Evolutionary conservation across 2,113 vertebrate species (phyloP).

Genomic region (Dunckerocampus dactyliophorus): DNA sequence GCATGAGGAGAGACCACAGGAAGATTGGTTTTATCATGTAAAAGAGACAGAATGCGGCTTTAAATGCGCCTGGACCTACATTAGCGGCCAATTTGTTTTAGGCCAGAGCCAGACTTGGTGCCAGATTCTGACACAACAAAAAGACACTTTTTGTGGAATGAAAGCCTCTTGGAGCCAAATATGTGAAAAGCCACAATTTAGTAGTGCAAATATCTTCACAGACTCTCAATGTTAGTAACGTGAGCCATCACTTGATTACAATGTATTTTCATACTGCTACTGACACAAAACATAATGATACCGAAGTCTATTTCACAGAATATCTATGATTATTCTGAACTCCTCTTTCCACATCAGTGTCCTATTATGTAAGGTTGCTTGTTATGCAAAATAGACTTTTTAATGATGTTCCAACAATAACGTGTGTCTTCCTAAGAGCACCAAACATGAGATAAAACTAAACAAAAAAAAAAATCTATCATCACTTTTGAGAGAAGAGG

Average conservation of each 20-base stretch:
- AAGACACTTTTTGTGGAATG: conserved; percentile 22
- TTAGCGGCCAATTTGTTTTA: conserved; percentile 34
- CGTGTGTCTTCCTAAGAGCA: too few species aligned
- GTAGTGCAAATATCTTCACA: conserved; percentile 29
- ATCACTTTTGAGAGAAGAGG: too few species aligned
- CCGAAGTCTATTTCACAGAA: too few species aligned
- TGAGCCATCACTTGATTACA: conserved; percentile 6
- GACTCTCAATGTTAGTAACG: conserved; percentile 24
- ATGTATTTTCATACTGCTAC: conserved; percentile 11
- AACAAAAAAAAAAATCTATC: too few species aligned
- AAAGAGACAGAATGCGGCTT: conserved; percentile 54
- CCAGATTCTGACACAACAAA: conserved; percentile 50
- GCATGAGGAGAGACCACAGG: conserved; percentile 46
- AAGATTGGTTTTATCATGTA: conserved; percentile 42
- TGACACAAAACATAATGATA: conserved; percentile 6
- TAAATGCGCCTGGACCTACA: conserved; percentile 32
- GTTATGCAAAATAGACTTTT: too few species aligned
- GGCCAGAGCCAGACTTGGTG: conserved; percentile 27
- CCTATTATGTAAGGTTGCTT: too few species aligned
- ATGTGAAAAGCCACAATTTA: conserved; percentile 42
- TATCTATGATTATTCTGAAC: too few species aligned
- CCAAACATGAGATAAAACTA: too few species aligned
- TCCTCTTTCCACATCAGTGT: too few species aligned
- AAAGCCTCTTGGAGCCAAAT: conserved; percentile 38
- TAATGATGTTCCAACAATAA: too few species aligned